Conservation (phyloP, 2,113 vertebrate species). For the Peucedramus taeniatus region DNA sequence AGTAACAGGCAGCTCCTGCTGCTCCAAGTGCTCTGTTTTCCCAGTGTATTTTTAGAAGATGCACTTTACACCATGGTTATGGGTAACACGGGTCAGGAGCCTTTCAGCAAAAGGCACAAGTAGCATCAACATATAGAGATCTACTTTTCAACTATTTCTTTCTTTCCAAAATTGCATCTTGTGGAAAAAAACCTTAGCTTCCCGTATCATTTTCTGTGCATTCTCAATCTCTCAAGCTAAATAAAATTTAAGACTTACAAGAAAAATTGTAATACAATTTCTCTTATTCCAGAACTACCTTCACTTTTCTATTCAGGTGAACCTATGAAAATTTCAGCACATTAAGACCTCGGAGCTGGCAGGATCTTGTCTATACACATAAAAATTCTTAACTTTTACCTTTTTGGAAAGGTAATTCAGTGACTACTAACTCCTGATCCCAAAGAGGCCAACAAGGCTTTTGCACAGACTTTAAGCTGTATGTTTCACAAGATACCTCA, state of each 20-base stretch:
- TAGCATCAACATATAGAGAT: not conserved
- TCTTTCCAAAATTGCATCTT: not conserved
- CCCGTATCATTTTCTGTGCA: not conserved
- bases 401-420: not conserved
- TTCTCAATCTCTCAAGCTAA: not conserved
- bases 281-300: not conserved
- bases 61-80: not conserved
- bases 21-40: not conserved
- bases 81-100: not conserved
- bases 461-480: not conserved
- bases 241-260: not conserved
- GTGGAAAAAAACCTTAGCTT: not conserved
- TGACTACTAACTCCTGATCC: not conserved
- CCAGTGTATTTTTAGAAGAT: not conserved
- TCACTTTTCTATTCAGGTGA: not conserved
- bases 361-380: not conserved
- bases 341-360: not conserved
- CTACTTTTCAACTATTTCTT: not conserved
- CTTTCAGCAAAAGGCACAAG: not conserved
- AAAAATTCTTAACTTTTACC: not conserved
- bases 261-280: not conserved
- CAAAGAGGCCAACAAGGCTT: not conserved
- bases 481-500: not conserved
- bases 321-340: not conserved
- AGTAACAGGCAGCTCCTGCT: not conserved